phyloP scores from a whole-genome alignment of 2,797 vertebrate genomes.

The Xiphophorus birchmanni region DNA sequence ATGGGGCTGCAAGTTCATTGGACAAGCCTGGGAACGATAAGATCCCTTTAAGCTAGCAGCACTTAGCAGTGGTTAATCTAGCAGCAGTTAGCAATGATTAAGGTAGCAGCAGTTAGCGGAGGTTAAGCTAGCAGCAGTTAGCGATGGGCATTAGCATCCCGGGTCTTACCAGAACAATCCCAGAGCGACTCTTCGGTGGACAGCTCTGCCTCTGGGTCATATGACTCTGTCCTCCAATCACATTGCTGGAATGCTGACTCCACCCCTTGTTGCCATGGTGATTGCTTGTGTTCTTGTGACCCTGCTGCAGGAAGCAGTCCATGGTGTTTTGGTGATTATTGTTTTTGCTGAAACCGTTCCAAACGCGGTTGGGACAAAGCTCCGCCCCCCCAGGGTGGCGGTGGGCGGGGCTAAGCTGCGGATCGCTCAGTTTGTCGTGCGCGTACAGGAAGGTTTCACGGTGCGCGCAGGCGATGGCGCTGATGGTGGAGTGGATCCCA shows the following conservation, averaged over 20 bases:
- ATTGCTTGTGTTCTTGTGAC: constrained; percentile 25
- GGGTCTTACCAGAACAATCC: constrained; percentile 85
- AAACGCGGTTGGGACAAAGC: constrained; percentile 76
- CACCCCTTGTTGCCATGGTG: constrained; percentile 75
- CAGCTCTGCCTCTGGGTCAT: constrained; percentile 70
- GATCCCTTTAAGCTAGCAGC: no score
- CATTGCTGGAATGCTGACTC: constrained; percentile 69
- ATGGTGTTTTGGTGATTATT: constrained; percentile 74
- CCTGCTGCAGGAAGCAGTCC: constrained; percentile 21
- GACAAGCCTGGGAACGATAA: constrained; percentile 83
- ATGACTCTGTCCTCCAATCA: constrained; percentile 46
- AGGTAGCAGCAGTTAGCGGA: not conserved
- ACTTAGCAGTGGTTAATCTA: no score
- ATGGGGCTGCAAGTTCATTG: constrained; percentile 89
- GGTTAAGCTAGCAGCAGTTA: no score
- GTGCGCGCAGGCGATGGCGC: constrained; percentile 86
- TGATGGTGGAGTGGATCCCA: constrained; percentile 85
- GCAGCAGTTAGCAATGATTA: no score
- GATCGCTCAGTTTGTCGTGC: constrained; percentile 83
- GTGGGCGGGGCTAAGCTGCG: constrained; percentile 38
- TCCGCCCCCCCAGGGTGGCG: constrained; percentile 48
- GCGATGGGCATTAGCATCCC: no score
- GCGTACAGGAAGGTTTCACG: constrained; percentile 91
- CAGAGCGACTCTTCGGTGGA: constrained; percentile 76
- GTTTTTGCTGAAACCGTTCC: constrained; percentile 71